Percentiles rank a stretch among this genome's conserved stretches.
phyloP scores from a whole-genome alignment of 2,113 vertebrate species.

The Clupea harengus region DNA sequence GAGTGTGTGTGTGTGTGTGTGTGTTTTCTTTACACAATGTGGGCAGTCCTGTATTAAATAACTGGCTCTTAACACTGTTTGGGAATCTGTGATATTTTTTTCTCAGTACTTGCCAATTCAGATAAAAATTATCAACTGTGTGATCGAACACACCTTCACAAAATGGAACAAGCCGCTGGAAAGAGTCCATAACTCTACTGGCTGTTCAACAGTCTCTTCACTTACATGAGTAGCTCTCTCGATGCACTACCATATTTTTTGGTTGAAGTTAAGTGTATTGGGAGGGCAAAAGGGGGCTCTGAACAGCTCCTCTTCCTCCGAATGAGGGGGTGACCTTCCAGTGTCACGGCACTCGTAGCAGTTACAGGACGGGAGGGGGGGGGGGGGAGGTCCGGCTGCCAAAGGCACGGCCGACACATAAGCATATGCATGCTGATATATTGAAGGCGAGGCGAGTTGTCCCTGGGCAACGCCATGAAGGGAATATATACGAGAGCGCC shows the following conservation, averaged over 20 bases:
- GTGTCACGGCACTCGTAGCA: slow-evolving; percentile 44
- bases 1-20: neutral
- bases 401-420: slow-evolving; percentile 63
- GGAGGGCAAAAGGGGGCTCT: neutral
- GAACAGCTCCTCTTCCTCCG: slow-evolving; percentile 29
- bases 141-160: neutral
- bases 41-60: neutral
- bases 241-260: neutral
- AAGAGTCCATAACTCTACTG: neutral
- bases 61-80: neutral
- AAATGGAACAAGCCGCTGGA: neutral
- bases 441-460: slow-evolving; percentile 59
- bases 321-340: slow-evolving; percentile 69
- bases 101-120: neutral
- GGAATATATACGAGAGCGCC: slow-evolving; percentile 41
- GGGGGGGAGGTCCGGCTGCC: slow-evolving; percentile 53
- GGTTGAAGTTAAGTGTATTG: neutral
- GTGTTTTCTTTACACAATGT: neutral
- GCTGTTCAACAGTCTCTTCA: neutral
- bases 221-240: neutral
- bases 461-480: slow-evolving; percentile 66
- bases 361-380: neutral
- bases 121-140: neutral
- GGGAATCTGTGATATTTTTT: neutral
- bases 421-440: slow-evolving; percentile 74